Percentiles rank a stretch among this genome's conserved stretches.
Evolutionary conservation across 2,888 invertebrate species (phyloP).

Genomic region (Sympetrum striolatum): DNA sequence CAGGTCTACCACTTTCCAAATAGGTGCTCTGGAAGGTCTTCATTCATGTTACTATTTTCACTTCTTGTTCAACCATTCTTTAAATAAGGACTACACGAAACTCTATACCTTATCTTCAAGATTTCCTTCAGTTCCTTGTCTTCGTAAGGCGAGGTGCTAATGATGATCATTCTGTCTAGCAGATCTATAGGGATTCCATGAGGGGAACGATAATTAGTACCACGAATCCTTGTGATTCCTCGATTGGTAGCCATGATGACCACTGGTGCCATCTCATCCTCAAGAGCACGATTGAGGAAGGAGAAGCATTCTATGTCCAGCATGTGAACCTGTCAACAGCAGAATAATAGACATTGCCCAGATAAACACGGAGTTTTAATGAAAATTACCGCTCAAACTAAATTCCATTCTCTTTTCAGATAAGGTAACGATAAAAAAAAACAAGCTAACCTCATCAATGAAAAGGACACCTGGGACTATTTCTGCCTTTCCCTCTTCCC

Average conservation of each 20-base stretch:
- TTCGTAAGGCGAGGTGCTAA: slow-evolving; percentile 86
- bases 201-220: slow-evolving; percentile 91
- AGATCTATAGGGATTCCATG: slow-evolving; percentile 98
- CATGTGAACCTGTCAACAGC: slow-evolving; percentile 80
- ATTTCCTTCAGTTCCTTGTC: slow-evolving; percentile 93
- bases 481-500: slow-evolving; percentile 99
- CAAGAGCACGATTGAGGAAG: slow-evolving; percentile 94
- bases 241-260: slow-evolving; percentile 99
- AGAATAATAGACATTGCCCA: neutral
- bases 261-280: slow-evolving; percentile 96
- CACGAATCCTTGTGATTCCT: slow-evolving; percentile 91
- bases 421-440: neutral
- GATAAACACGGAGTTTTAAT: no score
- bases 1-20: no score
- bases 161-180: slow-evolving; percentile 93
- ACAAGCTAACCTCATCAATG: slow-evolving; percentile 80
- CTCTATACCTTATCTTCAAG: slow-evolving; percentile 72
- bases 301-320: slow-evolving; percentile 99
- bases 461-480: slow-evolving; percentile 98
- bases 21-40: no score
- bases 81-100: no score
- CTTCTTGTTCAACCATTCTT: no score
- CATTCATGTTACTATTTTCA: no score
- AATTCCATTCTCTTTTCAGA: no score
- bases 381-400: no score